Percentiles rank a stretch among this genome's conserved stretches.
phyloP scores from a whole-genome alignment of 2,113 vertebrate genomes.

The Shinisaurus crocodilurus region DNA sequence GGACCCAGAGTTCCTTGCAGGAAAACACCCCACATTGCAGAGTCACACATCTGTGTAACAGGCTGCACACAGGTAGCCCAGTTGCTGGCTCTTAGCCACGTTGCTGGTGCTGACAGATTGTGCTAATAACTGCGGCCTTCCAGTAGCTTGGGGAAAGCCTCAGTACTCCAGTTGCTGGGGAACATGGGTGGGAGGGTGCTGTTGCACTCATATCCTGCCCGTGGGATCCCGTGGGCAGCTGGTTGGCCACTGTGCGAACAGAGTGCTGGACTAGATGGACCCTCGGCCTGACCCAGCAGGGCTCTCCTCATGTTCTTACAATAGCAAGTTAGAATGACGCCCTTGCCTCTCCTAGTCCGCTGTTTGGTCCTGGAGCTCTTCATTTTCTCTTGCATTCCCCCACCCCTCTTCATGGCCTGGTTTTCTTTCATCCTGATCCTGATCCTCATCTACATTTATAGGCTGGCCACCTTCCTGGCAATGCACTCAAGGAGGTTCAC shows the following conservation, averaged over 20 bases:
- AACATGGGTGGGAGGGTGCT: no score
- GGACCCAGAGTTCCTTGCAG: not conserved
- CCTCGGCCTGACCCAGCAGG: no score
- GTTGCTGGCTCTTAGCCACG: not conserved
- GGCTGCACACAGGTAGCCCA: fast-evolving
- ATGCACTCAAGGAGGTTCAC: not conserved
- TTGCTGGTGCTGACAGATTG: no score
- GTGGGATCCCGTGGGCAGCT: no score
- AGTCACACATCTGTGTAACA: no score
- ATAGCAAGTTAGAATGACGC: no score
- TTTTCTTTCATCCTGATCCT: not conserved
- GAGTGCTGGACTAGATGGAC: no score
- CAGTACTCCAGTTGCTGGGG: no score
- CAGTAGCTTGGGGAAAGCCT: not conserved
- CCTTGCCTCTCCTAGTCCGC: not conserved
- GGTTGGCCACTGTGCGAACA: no score
- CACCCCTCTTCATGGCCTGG: not conserved
- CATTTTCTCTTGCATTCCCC: not conserved
- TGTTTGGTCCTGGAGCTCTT: not conserved
- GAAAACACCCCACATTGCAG: not conserved
- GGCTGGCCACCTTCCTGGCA: not conserved
- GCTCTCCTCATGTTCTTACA: no score
- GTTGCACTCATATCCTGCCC: no score
- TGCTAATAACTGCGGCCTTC: not conserved
- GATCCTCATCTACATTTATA: not conserved